A percentile compares a stretch with the other conserved stretches of the same genome.
Conservation (phyloP, 1,140 invertebrate genomes). For the Sarcophaga peregrina region DNA sequence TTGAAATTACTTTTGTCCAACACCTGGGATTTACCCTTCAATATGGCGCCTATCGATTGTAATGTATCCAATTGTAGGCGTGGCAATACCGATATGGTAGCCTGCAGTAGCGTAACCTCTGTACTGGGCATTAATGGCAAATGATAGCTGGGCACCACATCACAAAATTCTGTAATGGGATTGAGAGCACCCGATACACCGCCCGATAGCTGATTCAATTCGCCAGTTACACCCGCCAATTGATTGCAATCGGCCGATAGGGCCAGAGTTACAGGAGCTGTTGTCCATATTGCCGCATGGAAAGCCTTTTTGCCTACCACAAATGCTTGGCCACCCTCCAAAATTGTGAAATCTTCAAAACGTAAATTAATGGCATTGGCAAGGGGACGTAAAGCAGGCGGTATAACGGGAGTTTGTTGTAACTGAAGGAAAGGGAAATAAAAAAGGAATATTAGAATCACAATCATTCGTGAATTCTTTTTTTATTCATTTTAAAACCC, state of each 20-base stretch:
- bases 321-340: slow-evolving; percentile 69
- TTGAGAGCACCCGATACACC: slow-evolving; percentile 68
- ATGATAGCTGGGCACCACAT: slow-evolving; percentile 76
- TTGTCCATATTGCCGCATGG: slow-evolving; percentile 77
- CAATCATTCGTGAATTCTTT: neutral
- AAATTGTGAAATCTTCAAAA: slow-evolving; percentile 76
- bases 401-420: slow-evolving; percentile 75
- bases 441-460: neutral
- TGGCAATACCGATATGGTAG: slow-evolving; percentile 79
- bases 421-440: slow-evolving; percentile 68
- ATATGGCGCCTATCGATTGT: slow-evolving; percentile 72
- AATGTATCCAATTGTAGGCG: slow-evolving; percentile 77
- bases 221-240: slow-evolving; percentile 64
- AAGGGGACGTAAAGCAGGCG: slow-evolving; percentile 74
- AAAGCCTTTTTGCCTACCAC: slow-evolving; percentile 77
- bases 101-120: slow-evolving; percentile 71
- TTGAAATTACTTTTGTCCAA: slow-evolving; percentile 65
- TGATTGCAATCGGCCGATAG: slow-evolving; percentile 74
- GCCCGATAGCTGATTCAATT: slow-evolving; percentile 66
- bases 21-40: slow-evolving; percentile 68
- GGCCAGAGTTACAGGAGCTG: slow-evolving; percentile 76
- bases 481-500: too few species aligned
- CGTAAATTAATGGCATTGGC: slow-evolving; percentile 78
- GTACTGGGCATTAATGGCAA: slow-evolving; percentile 66
- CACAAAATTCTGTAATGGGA: slow-evolving; percentile 82